These are phyloP conservation scores for Contarinia nasturtii DNA, from an alignment of 1,140 invertebrate species.

Conservation along the genomic window DNA sequence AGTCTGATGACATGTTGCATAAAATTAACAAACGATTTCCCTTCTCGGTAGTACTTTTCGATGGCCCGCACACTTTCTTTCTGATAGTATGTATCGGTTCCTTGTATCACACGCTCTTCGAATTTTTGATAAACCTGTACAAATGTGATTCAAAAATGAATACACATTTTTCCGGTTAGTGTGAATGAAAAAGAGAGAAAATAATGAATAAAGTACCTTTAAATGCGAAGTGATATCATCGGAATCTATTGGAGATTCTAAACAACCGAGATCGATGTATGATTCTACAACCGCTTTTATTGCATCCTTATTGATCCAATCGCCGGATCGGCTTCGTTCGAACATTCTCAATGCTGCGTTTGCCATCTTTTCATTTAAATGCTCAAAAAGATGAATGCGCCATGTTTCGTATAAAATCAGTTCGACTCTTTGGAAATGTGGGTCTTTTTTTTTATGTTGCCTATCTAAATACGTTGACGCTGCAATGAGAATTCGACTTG, in stretches of 20 bases:
- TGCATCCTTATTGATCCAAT: conserved; percentile 87
- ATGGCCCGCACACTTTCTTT: no score
- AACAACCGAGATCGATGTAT: conserved; percentile 68
- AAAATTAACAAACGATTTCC: conserved; percentile 96
- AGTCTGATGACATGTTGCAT: conserved; percentile 92
- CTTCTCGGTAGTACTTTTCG: conserved; percentile 32
- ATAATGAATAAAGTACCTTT: conserved; percentile 80
- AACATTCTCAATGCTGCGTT: conserved; percentile 94
- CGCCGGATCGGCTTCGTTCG: conserved; percentile 86
- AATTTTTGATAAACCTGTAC: no score
- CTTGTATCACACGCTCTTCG: no score
- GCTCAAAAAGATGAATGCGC: conserved; percentile 86
- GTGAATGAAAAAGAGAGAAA: no score
- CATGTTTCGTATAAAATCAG: conserved; percentile 94
- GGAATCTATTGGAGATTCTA: conserved; percentile 76
- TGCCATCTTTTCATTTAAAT: conserved; percentile 86
- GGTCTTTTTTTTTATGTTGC: conserved; percentile 24
- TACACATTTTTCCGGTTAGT: no score
- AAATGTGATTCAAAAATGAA: no score
- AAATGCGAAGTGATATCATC: conserved; percentile 72
- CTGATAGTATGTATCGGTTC: no score
- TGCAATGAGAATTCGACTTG: no score
- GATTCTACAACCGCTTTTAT: conserved; percentile 80
- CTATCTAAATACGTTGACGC: no score
- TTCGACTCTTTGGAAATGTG: conserved; percentile 96